Base-by-base conservation (phyloP, 2,797 vertebrate species). In the Poeciliopsis turneri region DNA sequence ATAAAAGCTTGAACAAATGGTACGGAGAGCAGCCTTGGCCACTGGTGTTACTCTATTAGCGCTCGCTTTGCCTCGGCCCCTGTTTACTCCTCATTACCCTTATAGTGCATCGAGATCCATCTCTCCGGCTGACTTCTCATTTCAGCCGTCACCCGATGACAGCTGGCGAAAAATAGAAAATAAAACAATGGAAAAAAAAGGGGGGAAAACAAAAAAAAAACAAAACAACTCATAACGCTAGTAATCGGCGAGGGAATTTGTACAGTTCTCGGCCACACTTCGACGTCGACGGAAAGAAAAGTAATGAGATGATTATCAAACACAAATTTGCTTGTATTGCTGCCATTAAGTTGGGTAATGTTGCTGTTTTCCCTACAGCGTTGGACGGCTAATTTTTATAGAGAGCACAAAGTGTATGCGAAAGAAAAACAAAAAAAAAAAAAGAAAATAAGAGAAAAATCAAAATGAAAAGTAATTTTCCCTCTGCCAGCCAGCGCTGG, bases 251-350 rank as follows among this genome's bases (percentile, higher is more conserved):
- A 59, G 75, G 55, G 47, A 57, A 72, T 53, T 69, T 79, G 28
- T 39, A 61, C 28, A 75, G 55, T 75, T 79, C 51, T n/a, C 53
- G 78, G 55, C 3, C 46, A 43, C 30, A 28, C 36, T 74, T 47
- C 39, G 9, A 36, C 80, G 79, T 78, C 81, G 88, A 90, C 87
- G 87, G 84, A 90, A 87, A 78, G 88, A 66, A 74, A 81, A 82
- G 89, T 93, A 92, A 94, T 88, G 89, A 90, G 83, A 84, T 88
- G 80, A 94, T 93, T 87, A 94, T 89, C 69, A 90, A 80, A 86
- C 74, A 66, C 64, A 90, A 81, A 89, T 81, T 78, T 64, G 46
- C 28, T 82, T 72, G 78, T 78, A 79, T 78, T 18, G 43, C 78
- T 80, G 51, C 82, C 85, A 92, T 93, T 94, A 93, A 88, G 81